Evolutionary conservation across 2,888 invertebrate species (phyloP), one percentile per base, ranked within the genome.

Genomic region (Branchinecta sandiegonensis): DNA sequence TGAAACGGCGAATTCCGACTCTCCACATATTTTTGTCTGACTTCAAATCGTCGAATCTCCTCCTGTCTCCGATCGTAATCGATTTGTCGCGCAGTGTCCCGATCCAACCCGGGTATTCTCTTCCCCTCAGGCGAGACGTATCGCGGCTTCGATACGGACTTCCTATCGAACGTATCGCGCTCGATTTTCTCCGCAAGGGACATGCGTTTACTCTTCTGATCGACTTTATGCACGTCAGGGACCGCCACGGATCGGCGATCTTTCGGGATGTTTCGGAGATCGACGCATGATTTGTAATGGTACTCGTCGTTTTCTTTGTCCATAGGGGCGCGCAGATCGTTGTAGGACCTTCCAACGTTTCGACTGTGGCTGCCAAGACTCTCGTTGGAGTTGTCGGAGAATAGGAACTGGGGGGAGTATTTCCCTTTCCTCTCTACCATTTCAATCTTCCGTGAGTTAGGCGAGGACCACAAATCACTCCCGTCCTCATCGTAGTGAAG

Each of bases 71-170:
- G 23, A 56, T 56, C 63, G 63, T 56, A 56, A 56, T 56, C 63
- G 11, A 56, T 17, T 56, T n/a, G 14, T 56, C 77, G 73, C 65
- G 79, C 79, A 7, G 76, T 77, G 48, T 83, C 82, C 13, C 81
- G 79, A 73, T 82, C 82, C 65, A 81, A 73, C 2, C 81, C 82
- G 6, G 81, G 82, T 73, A 81, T 82, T 73, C 83, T 77, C 71
- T 82, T 82, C 72, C 79, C 79, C 64, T 82, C 81, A 23, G 80
- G 79, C 66, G 81, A 75, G 72, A 83, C 83, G 67, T 80, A 56
- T 37, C 37, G 37, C 37, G 37, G 37, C 10, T 56, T 56, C 8
- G n/a, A 23, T 17, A 23, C 23, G 63, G n/a, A 17, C 23, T 56
- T 56, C 11, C 63, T 56, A 23, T 56, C 63, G 23, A 56, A 17